These are phyloP conservation scores for Drosophila sechellia DNA, from an alignment of 1,140 invertebrate genomes.

Conservation along the genomic window DNA sequence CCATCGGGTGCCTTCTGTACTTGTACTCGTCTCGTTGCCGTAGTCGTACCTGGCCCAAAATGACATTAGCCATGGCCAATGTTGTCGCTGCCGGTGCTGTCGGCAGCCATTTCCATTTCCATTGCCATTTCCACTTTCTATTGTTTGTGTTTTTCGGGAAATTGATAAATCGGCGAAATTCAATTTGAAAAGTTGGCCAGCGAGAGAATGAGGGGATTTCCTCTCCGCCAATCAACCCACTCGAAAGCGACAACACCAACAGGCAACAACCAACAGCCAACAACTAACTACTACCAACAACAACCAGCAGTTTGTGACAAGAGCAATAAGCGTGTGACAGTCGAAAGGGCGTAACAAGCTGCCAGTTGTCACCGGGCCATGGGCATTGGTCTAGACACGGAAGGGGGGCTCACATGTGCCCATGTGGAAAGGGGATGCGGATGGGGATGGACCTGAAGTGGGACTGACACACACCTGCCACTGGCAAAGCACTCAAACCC, in stretches of 20 bases:
- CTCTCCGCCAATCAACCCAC: constrained; percentile 41
- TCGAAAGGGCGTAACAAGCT: constrained; percentile 74
- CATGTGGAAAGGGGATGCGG: background rate
- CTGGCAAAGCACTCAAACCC: constrained; percentile 19
- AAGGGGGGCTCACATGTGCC: background rate
- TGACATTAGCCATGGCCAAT: constrained; percentile 43
- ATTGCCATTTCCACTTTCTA: constrained; percentile 70
- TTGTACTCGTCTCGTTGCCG: constrained; percentile 25
- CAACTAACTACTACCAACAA: background rate
- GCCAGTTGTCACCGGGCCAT: constrained; percentile 63
- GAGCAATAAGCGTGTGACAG: constrained; percentile 69
- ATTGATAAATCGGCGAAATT: constrained; percentile 74
- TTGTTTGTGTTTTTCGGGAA: constrained; percentile 45
- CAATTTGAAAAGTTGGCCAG: constrained; percentile 63
- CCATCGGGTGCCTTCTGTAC: constrained; percentile 51
- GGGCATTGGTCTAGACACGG: constrained; percentile 11
- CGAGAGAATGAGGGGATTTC: constrained; percentile 27
- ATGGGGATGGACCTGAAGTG: background rate
- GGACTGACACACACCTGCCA: constrained; percentile 64
- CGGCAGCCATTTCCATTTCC: constrained; percentile 37
- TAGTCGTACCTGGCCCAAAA: constrained; percentile 11
- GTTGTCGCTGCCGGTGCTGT: background rate
- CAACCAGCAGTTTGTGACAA: constrained; percentile 48
- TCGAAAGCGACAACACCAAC: constrained; percentile 17
- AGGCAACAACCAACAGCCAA: background rate